A percentile compares a stretch with the other conserved stretches of the same genome.
Evolutionary conservation across 2,888 invertebrate genomes (phyloP).

Genomic region (Noctuana brunneofusca): DNA sequence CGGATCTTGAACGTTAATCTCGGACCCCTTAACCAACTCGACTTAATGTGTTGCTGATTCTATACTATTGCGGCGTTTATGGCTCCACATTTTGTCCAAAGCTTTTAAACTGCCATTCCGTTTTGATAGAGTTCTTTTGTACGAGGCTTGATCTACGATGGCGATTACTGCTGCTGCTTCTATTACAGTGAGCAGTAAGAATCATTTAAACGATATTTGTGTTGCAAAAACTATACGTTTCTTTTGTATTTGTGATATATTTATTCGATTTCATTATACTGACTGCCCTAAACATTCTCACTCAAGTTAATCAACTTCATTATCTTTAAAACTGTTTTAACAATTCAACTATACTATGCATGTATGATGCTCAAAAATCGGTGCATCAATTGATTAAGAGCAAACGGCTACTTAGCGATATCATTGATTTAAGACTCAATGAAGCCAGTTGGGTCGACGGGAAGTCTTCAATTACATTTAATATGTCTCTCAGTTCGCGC

Average conservation of each 20-base stretch:
- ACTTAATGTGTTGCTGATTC: constrained; percentile 65
- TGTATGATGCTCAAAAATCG: constrained; percentile 20
- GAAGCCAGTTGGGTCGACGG: constrained; percentile 56
- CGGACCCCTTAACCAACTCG: constrained; percentile 47
- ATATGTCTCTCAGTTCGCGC: constrained; percentile 64
- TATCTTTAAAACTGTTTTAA: too few relatives aligned
- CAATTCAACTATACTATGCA: too few relatives aligned
- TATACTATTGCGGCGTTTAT: constrained; percentile 30
- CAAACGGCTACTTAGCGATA: constrained; percentile 28
- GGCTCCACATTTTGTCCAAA: constrained; percentile 23
- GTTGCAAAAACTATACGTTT: too few relatives aligned
- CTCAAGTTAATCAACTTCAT: too few relatives aligned
- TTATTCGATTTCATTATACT: background rate
- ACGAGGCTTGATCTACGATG: constrained; percentile 9
- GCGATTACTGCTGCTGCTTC: constrained; percentile 10
- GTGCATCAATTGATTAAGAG: constrained; percentile 29
- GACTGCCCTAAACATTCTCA: too few relatives aligned
- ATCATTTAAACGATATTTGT: too few relatives aligned
- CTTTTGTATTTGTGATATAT: background rate
- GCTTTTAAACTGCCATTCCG: constrained; percentile 35
- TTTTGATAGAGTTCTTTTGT: constrained; percentile 31
- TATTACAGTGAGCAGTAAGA: background rate
- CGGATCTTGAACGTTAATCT: constrained; percentile 64
- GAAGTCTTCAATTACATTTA: constrained; percentile 78
- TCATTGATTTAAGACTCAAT: constrained; percentile 46